A percentile compares a stretch with the other conserved stretches of the same genome.
phyloP scores from a whole-genome alignment of 2,797 vertebrate genomes.

The Myotis myotis region DNA sequence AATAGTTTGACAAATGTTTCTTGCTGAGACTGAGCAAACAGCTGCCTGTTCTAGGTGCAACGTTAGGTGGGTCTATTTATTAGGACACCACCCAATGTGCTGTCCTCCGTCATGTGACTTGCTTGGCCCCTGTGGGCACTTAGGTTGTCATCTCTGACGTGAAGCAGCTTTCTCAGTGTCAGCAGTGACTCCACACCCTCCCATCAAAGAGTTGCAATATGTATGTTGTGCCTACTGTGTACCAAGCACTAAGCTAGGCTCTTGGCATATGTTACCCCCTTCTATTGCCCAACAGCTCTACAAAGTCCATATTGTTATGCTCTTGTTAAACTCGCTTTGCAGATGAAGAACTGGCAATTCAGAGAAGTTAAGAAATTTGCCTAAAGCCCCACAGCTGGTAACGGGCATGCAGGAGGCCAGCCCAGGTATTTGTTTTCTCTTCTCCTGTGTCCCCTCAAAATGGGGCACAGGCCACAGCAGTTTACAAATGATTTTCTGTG shows the following conservation, averaged over 20 bases:
- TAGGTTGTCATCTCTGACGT: background rate
- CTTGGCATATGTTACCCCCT: background rate
- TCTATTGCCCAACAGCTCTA: background rate
- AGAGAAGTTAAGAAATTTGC: conserved; percentile 21
- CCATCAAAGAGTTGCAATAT: background rate
- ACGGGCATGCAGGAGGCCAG: background rate
- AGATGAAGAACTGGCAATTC: background rate
- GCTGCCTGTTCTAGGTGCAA: background rate
- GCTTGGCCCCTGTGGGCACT: background rate
- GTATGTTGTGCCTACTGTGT: background rate
- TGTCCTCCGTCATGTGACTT: background rate
- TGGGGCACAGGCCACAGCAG: background rate
- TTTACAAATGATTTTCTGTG: background rate
- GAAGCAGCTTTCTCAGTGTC: background rate
- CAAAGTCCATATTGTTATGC: background rate
- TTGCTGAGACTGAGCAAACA: background rate
- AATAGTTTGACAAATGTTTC: background rate
- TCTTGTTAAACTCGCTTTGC: background rate
- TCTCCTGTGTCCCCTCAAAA: background rate
- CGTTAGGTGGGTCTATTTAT: background rate
- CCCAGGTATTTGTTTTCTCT: background rate
- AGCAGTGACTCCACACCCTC: background rate
- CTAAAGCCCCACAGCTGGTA: background rate
- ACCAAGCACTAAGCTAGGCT: background rate
- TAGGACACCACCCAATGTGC: background rate